phyloP scores from a whole-genome alignment of 2,113 vertebrate genomes.

The Varanus komodoensis region DNA sequence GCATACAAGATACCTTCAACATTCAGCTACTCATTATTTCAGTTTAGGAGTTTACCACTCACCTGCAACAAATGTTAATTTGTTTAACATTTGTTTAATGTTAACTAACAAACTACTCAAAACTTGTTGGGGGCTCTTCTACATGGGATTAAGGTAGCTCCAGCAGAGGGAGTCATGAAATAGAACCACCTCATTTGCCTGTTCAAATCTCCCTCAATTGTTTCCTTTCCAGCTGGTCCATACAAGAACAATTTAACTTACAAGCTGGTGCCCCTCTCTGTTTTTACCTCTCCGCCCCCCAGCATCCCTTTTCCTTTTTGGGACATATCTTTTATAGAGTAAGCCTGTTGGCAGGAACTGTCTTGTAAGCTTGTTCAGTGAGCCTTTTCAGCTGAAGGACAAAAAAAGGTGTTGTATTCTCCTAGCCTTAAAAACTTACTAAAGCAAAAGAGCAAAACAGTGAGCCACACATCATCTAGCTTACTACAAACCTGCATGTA shows the following conservation, averaged over 20 bases:
- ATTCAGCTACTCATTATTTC: not conserved
- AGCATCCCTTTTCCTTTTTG: not conserved
- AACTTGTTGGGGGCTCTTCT: not conserved
- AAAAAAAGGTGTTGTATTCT: not conserved
- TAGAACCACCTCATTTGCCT: not conserved
- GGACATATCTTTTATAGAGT: not conserved
- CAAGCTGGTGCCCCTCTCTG: not conserved
- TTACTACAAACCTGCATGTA: not conserved
- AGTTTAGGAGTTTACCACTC: slow-evolving; percentile 1
- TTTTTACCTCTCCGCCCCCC: not conserved
- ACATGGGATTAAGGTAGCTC: not conserved
- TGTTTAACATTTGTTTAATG: too few species aligned
- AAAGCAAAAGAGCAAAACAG: not conserved
- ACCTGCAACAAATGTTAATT: not conserved
- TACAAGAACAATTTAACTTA: not conserved
- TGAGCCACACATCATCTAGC: not conserved
- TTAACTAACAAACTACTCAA: not conserved
- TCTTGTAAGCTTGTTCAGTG: not conserved
- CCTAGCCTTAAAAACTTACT: not conserved
- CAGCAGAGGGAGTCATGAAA: not conserved
- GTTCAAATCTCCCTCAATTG: not conserved
- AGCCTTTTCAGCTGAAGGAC: not conserved
- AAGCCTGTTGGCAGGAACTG: not conserved
- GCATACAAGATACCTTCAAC: not conserved
- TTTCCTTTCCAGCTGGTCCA: not conserved